These are phyloP conservation scores for Characodon lateralis DNA, from an alignment of 2,797 vertebrate species.

Conservation along the genomic window DNA sequence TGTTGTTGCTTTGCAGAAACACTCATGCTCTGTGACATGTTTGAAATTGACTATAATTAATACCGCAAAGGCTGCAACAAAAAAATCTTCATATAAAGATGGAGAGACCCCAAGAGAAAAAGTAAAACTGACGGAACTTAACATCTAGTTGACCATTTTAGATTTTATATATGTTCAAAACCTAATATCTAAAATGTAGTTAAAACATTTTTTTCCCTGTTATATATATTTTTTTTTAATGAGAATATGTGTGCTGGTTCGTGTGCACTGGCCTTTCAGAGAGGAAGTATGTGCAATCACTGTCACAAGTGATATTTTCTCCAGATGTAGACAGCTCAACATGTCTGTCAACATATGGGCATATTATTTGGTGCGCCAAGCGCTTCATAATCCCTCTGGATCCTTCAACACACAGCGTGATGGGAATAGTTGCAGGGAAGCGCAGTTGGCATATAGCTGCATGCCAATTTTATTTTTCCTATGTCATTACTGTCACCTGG, in stretches of 20 bases:
- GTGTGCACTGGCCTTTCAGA: constrained; percentile 18
- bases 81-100: constrained; percentile 62
- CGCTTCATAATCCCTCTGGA: constrained; percentile 63
- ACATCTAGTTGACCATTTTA: constrained; percentile 61
- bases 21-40: constrained; percentile 58
- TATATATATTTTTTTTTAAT: neutral
- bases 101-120: constrained; percentile 35
- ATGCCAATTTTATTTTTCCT: constrained; percentile 25
- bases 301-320: constrained; percentile 35
- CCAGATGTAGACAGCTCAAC: constrained; percentile 59
- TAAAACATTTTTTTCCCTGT: constrained; percentile 23
- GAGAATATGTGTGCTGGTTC: constrained; percentile 20
- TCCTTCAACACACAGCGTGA: constrained; percentile 49
- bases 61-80: constrained; percentile 44
- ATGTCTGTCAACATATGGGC: constrained; percentile 59
- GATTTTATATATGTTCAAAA: constrained; percentile 22
- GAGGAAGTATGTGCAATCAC: constrained; percentile 37
- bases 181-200: constrained; percentile 18
- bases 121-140: constrained; percentile 43
- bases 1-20: constrained; percentile 59
- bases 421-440: constrained; percentile 28
- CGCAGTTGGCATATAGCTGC: constrained; percentile 13
- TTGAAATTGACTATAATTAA: constrained; percentile 58
- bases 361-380: constrained; percentile 60
- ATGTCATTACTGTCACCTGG: constrained; percentile 11